Evolutionary conservation across 2,797 vertebrate species (phyloP), one percentile per base, ranked within the genome.

Genomic region (Phalanger gymnotis): DNA sequence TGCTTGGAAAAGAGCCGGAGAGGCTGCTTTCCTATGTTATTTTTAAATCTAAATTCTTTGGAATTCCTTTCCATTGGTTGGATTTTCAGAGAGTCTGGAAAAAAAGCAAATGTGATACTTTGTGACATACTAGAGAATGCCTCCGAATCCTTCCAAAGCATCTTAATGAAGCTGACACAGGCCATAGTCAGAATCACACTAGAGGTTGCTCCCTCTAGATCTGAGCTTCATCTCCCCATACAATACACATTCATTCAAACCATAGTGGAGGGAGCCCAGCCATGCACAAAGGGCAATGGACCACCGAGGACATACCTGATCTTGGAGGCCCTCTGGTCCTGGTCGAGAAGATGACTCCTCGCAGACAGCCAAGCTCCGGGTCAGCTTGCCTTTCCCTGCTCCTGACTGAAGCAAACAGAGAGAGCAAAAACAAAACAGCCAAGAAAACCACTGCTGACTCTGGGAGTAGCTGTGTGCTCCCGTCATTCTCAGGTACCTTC

Each of bases 291-390:
- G 5, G 81, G 66, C 94, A 96, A 94, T 1, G 93, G n/a, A 22
- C 66, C n/a, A 96, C 13, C 66, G 95, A 96, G 98, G 91, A 47
- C 53, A 96, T 99, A 99, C 99, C 99, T 99, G 99, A 93, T 99
- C 99, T 96, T 99, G 98, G 95, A 99, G 98, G 97, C 95, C 98
- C 97, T 99, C 99, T 0, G 98, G 98, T 97, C 98, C 98, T 0
- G 98, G 96, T 95, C 98, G 98, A 96, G 98, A 98, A 22, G 98
- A 98, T 34, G 99, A 98, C 73, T 99, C 99, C 96, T 99, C 99
- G 92, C 99, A 99, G 66, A 99, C 98, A 91, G 99, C 99, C 94
- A 98, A 98, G 58, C 99, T 99, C 90, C 99, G 99, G 66, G 99
- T 98, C 0, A 99, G 98, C 98, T 99, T 99, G 81, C 99, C 99